Evolutionary conservation across 2,888 invertebrate genomes (phyloP).

Genomic region (Phyllotreta striolata): DNA sequence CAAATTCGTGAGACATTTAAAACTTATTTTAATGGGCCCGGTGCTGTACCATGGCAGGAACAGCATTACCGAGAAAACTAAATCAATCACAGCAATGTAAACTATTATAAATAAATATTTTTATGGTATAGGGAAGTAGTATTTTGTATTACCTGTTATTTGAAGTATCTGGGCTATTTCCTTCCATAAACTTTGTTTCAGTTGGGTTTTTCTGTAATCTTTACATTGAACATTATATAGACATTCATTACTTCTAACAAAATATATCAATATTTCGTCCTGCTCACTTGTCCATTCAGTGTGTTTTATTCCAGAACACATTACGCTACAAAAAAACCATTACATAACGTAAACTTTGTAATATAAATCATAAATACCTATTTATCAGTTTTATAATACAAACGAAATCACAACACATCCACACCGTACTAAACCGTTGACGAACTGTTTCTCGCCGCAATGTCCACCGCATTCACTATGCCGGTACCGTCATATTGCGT

Average conservation of each 20-base stretch:
- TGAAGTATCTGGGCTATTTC: too few relatives aligned
- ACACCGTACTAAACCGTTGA: too few relatives aligned
- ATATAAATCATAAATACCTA: neutral
- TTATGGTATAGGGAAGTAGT: conserved; percentile 26
- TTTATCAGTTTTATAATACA: conserved; percentile 18
- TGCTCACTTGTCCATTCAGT: conserved; percentile 22
- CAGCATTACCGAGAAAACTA: conserved; percentile 31
- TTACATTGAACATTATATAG: conserved; percentile 30
- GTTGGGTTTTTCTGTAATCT: conserved; percentile 31
- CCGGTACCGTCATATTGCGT: conserved; percentile 3
- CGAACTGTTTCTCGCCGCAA: too few relatives aligned
- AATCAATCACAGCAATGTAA: conserved; percentile 12
- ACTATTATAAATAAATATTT: conserved; percentile 27
- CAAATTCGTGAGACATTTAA: conserved; percentile 36
- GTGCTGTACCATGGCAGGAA: conserved; percentile 33
- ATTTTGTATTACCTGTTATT: conserved; percentile 34
- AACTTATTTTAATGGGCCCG: conserved; percentile 34
- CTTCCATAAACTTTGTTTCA: conserved; percentile 34
- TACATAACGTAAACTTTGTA: conserved; percentile 1
- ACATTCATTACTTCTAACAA: conserved; percentile 33
- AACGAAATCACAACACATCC: conserved; percentile 6
- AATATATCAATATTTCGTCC: conserved; percentile 32
- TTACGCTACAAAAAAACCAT: too few relatives aligned
- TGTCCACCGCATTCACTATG: conserved; percentile 1
- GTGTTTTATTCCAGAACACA: too few relatives aligned